Conservation (phyloP, 2,888 invertebrate genomes). For the Cistogaster globosa region DNA sequence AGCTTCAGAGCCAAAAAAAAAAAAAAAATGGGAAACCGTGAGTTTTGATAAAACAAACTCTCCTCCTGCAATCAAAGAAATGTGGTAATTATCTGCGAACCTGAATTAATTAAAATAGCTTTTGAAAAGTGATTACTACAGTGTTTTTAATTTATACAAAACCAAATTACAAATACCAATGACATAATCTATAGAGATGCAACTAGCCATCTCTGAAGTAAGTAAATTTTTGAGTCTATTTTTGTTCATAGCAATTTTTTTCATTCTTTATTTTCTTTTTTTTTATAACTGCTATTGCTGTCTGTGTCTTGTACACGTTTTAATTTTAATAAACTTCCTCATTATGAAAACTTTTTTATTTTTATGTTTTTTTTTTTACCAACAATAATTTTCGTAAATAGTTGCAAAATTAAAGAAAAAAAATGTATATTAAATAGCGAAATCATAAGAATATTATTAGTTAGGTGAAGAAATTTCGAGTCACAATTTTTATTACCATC, state of each 20-base stretch:
- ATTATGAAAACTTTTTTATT: constrained; percentile 48
- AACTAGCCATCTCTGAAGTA: too few relatives aligned
- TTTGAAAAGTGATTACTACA: too few relatives aligned
- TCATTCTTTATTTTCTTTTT: not conserved
- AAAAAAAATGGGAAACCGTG: too few relatives aligned
- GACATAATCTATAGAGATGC: too few relatives aligned
- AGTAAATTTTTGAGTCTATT: not conserved
- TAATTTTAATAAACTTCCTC: constrained; percentile 68
- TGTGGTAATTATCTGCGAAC: too few relatives aligned
- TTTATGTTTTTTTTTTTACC: not conserved
- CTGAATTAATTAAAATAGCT: too few relatives aligned
- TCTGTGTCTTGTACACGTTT: constrained; percentile 46
- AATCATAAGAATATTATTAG: not conserved
- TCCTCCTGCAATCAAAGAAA: too few relatives aligned
- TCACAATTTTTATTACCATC: too few relatives aligned
- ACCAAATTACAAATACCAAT: too few relatives aligned
- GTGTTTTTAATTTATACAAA: too few relatives aligned
- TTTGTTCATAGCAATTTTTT: constrained; percentile 10
- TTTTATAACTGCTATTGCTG: constrained; percentile 12
- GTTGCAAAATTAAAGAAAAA: not conserved
- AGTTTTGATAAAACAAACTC: too few relatives aligned
- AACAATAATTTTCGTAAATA: constrained; percentile 18
- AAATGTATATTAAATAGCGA: constrained; percentile 9
- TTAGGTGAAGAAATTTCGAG: not conserved
- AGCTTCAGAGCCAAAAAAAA: too few relatives aligned